These are phyloP conservation scores for Papilio demoleus DNA, from an alignment of 2,888 invertebrate genomes.

Conservation along the genomic window DNA sequence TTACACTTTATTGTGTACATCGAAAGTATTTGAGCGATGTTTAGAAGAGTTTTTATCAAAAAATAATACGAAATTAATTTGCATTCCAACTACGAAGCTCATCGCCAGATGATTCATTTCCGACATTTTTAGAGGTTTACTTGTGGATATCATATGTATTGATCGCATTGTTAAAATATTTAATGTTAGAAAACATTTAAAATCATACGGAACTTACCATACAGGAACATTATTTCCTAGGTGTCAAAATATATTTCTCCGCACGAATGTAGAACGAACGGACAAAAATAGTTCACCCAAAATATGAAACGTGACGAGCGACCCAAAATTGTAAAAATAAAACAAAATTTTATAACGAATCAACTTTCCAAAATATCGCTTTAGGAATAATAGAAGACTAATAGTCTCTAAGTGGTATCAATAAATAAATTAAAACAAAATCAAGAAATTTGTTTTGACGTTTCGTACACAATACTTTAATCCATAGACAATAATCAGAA, in stretches of 20 bases:
- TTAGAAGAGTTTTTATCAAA: neutral
- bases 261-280: conserved; percentile 81
- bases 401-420: conserved; percentile 48
- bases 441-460: conserved; percentile 76
- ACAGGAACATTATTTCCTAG: conserved; percentile 78
- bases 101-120: neutral
- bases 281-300: conserved; percentile 80
- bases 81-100: neutral
- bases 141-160: neutral
- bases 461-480: conserved; percentile 47
- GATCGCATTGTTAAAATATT: neutral
- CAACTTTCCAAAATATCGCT: neutral
- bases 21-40: neutral
- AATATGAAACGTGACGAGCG: conserved; percentile 63
- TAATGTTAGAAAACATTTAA: conserved; percentile 6
- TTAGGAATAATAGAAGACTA: conserved; percentile 41
- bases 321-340: conserved; percentile 36
- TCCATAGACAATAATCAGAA: conserved; percentile 7
- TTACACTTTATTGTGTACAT: neutral
- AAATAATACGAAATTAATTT: neutral
- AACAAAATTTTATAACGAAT: conserved; percentile 32
- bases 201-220: conserved; percentile 60
- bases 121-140: neutral
- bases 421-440: conserved; percentile 65
- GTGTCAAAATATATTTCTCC: conserved; percentile 78